A percentile compares a stretch with the other conserved stretches of the same genome.
These are phyloP conservation scores for Minunthozetes semirufus DNA, from an alignment of 2,888 invertebrate species.

Conservation along the genomic window DNA sequence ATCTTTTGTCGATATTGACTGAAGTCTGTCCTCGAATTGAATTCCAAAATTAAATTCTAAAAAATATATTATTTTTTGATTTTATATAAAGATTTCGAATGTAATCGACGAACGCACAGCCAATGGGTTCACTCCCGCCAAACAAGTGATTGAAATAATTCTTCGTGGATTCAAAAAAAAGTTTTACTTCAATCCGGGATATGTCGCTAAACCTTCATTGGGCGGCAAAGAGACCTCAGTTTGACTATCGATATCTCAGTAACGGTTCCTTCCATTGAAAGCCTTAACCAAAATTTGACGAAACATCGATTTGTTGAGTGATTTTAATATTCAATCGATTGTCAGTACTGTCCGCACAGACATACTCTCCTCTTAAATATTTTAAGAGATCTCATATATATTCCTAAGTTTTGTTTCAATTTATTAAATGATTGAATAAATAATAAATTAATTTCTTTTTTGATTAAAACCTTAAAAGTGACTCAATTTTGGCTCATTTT, in stretches of 20 bases:
- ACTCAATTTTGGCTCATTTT: no score
- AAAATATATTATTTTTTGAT: not conserved
- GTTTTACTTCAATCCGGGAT: conserved; percentile 42
- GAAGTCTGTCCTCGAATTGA: conserved; percentile 11
- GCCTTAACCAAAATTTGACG: no score
- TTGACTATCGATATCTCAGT: not conserved
- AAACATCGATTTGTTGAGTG: no score
- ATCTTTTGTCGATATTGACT: conserved; percentile 28
- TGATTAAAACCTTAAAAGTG: no score
- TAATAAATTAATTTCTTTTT: no score
- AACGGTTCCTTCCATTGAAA: not conserved
- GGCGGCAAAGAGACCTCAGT: not conserved
- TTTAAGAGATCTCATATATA: no score
- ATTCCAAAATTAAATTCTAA: not conserved
- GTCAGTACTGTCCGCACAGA: no score
- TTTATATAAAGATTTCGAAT: not conserved
- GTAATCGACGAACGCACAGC: conserved; percentile 21
- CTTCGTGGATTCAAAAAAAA: conserved; percentile 39
- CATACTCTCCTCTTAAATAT: no score
- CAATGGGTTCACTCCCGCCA: conserved; percentile 23
- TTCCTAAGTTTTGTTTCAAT: no score
- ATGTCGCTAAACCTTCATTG: not conserved
- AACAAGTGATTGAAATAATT: conserved; percentile 40
- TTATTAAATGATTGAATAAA: no score
- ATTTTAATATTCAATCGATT: no score